Evolutionary conservation across 2,888 invertebrate genomes (phyloP).

Genomic region (Phlogophora meticulosa): DNA sequence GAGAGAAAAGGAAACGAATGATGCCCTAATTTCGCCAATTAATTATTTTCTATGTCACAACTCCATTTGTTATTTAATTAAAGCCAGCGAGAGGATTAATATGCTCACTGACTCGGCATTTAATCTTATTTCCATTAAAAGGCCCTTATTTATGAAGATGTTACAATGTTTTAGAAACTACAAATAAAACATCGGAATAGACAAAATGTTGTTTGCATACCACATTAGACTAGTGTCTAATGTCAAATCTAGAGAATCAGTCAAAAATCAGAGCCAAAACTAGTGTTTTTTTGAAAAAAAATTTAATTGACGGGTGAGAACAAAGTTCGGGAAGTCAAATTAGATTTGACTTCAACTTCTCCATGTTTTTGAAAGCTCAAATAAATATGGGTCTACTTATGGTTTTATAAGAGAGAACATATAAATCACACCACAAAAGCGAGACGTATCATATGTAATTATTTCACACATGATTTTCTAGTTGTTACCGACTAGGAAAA

Average conservation of each 20-base stretch:
- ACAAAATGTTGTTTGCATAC: neutral
- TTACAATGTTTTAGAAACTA: neutral
- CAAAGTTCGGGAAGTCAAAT: too few relatives aligned
- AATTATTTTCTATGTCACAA: conserved; percentile 32
- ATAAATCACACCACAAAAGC: neutral
- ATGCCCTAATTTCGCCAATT: conserved; percentile 32
- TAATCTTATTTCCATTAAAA: neutral
- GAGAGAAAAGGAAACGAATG: conserved; percentile 12
- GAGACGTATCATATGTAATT: neutral
- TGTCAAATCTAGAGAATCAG: too few relatives aligned
- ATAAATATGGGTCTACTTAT: too few relatives aligned
- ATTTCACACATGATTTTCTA: conserved; percentile 4
- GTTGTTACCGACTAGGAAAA: too few relatives aligned
- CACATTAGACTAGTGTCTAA: too few relatives aligned
- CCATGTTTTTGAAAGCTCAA: too few relatives aligned
- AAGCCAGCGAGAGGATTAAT: conserved; percentile 17
- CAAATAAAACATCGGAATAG: neutral
- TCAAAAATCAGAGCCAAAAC: too few relatives aligned
- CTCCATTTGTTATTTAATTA: conserved; percentile 41
- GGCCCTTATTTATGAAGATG: conserved; percentile 2
- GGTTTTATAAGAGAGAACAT: too few relatives aligned
- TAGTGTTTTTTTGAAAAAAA: too few relatives aligned
- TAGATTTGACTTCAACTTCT: too few relatives aligned
- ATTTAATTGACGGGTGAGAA: too few relatives aligned
- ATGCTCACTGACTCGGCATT: conserved; percentile 20